Conservation (phyloP, 2,888 invertebrate genomes). For the Xestia sexstrigata region DNA sequence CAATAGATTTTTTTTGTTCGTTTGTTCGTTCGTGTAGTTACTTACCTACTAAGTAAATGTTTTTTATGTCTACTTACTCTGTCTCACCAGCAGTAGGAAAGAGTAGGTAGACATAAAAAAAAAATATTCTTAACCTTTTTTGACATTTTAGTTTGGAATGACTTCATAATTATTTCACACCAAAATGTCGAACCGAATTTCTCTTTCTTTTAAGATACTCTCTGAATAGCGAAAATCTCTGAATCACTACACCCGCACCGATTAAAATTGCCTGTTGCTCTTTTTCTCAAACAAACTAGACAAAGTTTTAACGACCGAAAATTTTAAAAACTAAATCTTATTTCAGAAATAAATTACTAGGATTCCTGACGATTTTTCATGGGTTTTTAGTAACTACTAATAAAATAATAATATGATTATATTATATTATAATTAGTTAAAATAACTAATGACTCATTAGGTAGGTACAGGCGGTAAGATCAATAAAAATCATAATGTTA, state of each 20-base stretch:
- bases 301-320: background rate
- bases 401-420: too few relatives aligned
- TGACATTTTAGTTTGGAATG: background rate
- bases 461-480: background rate
- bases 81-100: too few relatives aligned
- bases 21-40: too few relatives aligned
- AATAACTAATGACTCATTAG: too few relatives aligned
- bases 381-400: background rate
- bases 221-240: background rate
- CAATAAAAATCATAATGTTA: slow-evolving; percentile 10
- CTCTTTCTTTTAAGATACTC: background rate
- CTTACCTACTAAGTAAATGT: too few relatives aligned
- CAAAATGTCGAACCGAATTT: background rate
- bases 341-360: background rate
- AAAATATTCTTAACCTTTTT: too few relatives aligned
- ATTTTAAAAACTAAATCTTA: background rate
- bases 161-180: background rate
- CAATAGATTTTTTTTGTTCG: background rate
- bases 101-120: too few relatives aligned
- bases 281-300: background rate
- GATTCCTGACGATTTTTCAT: background rate
- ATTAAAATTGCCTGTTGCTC: background rate
- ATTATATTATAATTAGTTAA: too few relatives aligned
- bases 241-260: background rate
- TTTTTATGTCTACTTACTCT: too few relatives aligned